These are phyloP conservation scores for Aphis gossypii DNA, from an alignment of 1,140 invertebrate genomes.

Conservation along the genomic window DNA sequence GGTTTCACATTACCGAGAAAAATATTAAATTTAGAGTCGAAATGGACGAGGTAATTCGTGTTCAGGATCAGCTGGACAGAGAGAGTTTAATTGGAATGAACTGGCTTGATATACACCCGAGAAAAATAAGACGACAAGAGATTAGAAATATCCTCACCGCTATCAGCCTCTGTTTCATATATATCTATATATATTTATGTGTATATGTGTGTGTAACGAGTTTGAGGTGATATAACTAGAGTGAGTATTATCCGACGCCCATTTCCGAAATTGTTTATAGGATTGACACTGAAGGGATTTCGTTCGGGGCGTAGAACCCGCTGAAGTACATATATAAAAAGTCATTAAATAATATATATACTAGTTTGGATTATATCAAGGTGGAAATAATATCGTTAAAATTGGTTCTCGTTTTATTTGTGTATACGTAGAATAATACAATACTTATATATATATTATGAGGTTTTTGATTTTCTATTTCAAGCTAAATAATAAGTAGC, in stretches of 20 bases:
- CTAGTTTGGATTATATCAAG: not conserved
- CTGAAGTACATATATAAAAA: not conserved
- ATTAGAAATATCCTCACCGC: not conserved
- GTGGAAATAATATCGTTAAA: not conserved
- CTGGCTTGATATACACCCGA: not conserved
- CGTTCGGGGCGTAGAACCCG: not conserved
- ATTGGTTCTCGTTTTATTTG: not conserved
- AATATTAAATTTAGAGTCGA: not conserved
- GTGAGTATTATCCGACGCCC: not conserved
- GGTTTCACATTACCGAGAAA: not conserved
- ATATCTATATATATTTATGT: not conserved
- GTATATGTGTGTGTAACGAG: not conserved
- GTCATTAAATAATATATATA: not conserved
- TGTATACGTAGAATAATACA: not conserved
- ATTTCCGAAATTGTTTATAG: slow-evolving; percentile 10
- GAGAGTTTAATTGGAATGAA: slow-evolving; percentile 6
- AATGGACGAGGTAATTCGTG: not conserved
- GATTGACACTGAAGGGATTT: not conserved
- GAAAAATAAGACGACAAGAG: slow-evolving; percentile 8
- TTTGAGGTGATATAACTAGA: not conserved
- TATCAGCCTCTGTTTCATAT: too few relatives aligned
- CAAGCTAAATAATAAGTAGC: not conserved
- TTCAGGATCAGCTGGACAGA: not conserved
- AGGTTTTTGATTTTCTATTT: not conserved
- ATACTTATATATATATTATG: not conserved